A percentile compares a stretch with the other conserved stretches of the same genome.
These are phyloP conservation scores for Caradrina kadenii DNA, from an alignment of 2,888 invertebrate genomes.

Conservation along the genomic window DNA sequence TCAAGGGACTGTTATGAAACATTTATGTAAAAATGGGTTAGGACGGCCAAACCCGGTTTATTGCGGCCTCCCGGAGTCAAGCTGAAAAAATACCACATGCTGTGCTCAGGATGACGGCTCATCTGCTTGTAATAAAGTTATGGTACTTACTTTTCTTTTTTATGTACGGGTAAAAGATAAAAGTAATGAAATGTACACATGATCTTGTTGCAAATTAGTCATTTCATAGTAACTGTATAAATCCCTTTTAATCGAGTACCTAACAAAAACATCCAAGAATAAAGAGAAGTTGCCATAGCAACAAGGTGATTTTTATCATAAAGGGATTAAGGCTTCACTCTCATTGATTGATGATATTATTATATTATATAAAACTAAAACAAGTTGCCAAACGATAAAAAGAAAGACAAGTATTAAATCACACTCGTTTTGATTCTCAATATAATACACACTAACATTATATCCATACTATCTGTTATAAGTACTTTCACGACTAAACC, in stretches of 20 bases:
- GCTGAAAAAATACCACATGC: constrained; percentile 68
- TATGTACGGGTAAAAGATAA: not conserved
- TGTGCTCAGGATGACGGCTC: constrained; percentile 44
- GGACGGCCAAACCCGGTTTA: constrained; percentile 36
- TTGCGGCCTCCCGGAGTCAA: constrained; percentile 34
- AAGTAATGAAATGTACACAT: too few species aligned
- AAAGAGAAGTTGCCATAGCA: constrained; percentile 17
- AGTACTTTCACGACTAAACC: too few species aligned
- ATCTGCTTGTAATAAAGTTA: constrained; percentile 45
- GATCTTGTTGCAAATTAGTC: not conserved
- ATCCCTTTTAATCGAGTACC: constrained; percentile 7
- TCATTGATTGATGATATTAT: constrained; percentile 11
- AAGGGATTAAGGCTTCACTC: constrained; percentile 5
- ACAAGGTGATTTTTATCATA: constrained; percentile 27
- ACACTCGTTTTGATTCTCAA: constrained; percentile 18
- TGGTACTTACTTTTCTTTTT: constrained; percentile 13
- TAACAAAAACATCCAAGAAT: not conserved
- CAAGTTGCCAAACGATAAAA: constrained; percentile 13
- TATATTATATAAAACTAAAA: constrained; percentile 50
- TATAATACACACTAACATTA: constrained; percentile 24
- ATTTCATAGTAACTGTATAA: not conserved
- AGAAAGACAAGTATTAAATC: constrained; percentile 9
- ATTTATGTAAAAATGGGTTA: constrained; percentile 32
- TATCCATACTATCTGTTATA: too few species aligned
- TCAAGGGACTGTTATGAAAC: constrained; percentile 23